Evolutionary conservation across 2,888 invertebrate species (phyloP).

Genomic region (Minunthozetes semirufus): DNA sequence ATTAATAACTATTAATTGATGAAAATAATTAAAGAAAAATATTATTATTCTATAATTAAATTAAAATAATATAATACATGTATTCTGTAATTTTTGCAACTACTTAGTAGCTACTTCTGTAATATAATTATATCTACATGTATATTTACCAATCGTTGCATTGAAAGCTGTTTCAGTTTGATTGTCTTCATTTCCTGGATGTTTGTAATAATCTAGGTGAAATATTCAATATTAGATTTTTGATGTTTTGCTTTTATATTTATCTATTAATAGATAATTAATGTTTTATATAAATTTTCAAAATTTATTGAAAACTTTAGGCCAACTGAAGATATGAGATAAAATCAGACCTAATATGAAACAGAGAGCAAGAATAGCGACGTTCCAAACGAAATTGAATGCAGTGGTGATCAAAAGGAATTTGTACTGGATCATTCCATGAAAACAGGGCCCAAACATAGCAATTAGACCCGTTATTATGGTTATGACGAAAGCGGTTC

Average conservation of each 20-base stretch:
- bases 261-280: no score
- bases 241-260: neutral
- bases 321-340: neutral
- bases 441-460: constrained; percentile 5
- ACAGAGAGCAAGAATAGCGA: neutral
- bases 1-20: no score
- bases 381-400: neutral
- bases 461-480: neutral
- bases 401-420: neutral
- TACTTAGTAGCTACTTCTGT: no score
- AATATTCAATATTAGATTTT: neutral
- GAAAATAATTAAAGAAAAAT: no score
- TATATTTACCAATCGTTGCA: constrained; percentile 5
- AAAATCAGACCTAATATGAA: neutral
- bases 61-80: no score
- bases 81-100: no score
- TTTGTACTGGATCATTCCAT: neutral
- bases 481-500: neutral
- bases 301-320: neutral
- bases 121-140: no score
- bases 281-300: no score
- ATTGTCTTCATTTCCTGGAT: constrained; percentile 1
- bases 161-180: constrained; percentile 4
- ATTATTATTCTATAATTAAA: no score
- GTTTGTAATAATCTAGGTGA: constrained; percentile 1